Evolutionary conservation across 2,113 vertebrate species (phyloP), one percentile per base, ranked within the genome.

Genomic region (Piliocolobus tephrosceles): DNA sequence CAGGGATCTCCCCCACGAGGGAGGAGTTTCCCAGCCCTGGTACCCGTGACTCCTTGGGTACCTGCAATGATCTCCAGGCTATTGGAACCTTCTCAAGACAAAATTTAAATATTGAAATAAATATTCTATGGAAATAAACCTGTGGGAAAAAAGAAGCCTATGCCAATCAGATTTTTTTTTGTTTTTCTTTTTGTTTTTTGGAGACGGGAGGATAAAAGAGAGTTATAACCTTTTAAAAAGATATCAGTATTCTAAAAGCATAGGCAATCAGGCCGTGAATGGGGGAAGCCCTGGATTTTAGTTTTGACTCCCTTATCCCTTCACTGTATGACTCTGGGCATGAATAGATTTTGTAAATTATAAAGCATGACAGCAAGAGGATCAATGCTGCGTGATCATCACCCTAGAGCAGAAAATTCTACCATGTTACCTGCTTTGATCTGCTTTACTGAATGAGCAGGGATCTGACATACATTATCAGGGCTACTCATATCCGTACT

Each of bases 31-130:
- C 97, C 96, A 90, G 52, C n/a, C n/a, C 38, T 76, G 38, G 58
- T 8, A 52, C 30, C 61, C 2, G 20, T 72, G 88, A 94, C 57
- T 86, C 40, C 22, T 20, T 5, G 10, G n/a, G 61, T 80, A 40
- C 64, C 47, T 80, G 27, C 38, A 45, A 18, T 78, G 75, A 78
- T 75, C 68, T 91, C 57, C 23, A 87, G 72, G 35, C 32, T 64
- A 27, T 70, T 14, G 64, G 57, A 80, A 92, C 23, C 64, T 88
- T 91, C 78, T 94, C 64, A 64, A 88, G 80, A 45, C 43, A 91
- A 95, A 57, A 93, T 81, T 87, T 91, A 90, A 96, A 87, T 90
- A 80, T 50, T 81, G 50, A 96, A 87, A 93, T 88, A 95, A 96
- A 81, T 47, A 52, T 52, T 76, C 43, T 47, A 45, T 11, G 78